Percentiles rank a stretch among this genome's conserved stretches.
Evolutionary conservation across 2,113 vertebrate species (phyloP).

Genomic region (Oncorhynchus tshawytscha): DNA sequence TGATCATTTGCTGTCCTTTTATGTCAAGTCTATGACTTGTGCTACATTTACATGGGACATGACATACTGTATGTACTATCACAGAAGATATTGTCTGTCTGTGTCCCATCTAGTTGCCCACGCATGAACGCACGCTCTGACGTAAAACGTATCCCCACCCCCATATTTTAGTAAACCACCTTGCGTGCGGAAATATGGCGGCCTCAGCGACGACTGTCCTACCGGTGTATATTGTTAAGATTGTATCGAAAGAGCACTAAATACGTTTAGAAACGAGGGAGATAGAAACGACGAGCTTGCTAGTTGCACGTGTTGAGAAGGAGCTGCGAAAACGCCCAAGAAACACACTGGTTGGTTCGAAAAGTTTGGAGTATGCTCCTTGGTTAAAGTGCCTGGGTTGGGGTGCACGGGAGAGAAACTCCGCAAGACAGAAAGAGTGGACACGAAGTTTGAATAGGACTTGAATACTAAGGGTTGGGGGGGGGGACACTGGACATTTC

Average conservation of each 20-base stretch:
- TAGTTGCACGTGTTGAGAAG: conserved; percentile 20
- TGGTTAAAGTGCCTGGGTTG: conserved; percentile 50
- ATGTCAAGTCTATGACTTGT: no score
- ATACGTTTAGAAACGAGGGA: conserved; percentile 26
- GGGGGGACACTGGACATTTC: not conserved
- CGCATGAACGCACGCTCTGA: conserved; percentile 59
- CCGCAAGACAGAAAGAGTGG: conserved; percentile 40
- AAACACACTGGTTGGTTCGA: conserved; percentile 30
- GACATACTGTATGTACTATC: no score
- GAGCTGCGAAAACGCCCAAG: conserved; percentile 23
- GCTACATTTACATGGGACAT: not conserved
- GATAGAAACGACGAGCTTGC: conserved; percentile 37
- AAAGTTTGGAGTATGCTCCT: conserved; percentile 46
- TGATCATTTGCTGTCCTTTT: no score
- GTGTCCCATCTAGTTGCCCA: conserved; percentile 26
- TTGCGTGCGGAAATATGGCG: conserved; percentile 80
- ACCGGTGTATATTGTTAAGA: conserved; percentile 56
- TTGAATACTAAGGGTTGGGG: conserved; percentile 6
- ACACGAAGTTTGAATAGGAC: conserved; percentile 66
- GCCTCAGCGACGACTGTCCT: conserved; percentile 59
- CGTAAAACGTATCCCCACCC: conserved; percentile 65
- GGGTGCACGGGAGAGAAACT: conserved; percentile 58
- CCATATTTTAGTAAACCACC: conserved; percentile 71
- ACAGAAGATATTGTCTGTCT: not conserved
- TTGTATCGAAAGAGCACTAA: conserved; percentile 54